phyloP scores from a whole-genome alignment of 1,140 invertebrate genomes.

The Drosophila insularis region DNA sequence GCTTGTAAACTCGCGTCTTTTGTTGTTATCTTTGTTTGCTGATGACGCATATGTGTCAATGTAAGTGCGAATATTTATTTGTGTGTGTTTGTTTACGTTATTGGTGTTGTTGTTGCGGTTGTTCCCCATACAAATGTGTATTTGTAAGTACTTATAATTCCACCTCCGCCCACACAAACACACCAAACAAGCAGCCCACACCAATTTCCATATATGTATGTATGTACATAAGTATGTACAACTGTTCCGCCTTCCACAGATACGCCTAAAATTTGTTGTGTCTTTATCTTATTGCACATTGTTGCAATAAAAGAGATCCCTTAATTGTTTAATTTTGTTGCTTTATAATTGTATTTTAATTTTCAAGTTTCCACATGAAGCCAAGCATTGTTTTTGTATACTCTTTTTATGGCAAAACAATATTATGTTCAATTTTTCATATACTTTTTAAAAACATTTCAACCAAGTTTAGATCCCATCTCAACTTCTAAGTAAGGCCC shows the following conservation, averaged over 20 bases:
- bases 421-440: neutral
- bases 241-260: slow-evolving; percentile 7
- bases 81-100: neutral
- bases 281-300: slow-evolving; percentile 6
- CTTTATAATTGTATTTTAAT: slow-evolving; percentile 79
- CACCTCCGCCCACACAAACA: neutral
- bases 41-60: slow-evolving; percentile 21
- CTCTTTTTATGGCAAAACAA: neutral
- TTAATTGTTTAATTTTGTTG: slow-evolving; percentile 76
- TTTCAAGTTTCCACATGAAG: slow-evolving; percentile 37
- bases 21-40: slow-evolving; percentile 50
- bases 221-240: neutral
- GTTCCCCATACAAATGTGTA: neutral
- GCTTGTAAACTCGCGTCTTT: slow-evolving; percentile 64
- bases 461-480: too few relatives aligned
- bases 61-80: neutral
- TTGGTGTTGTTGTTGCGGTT: slow-evolving; percentile 15
- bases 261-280: slow-evolving; percentile 3
- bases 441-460: too few relatives aligned
- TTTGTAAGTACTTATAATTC: slow-evolving; percentile 36
- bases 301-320: slow-evolving; percentile 46
- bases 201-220: neutral
- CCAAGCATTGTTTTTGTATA: neutral
- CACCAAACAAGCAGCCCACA: neutral
- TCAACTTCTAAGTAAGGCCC: too few relatives aligned